Percentiles rank a stretch among this genome's conserved stretches.
These are phyloP conservation scores for Scolopax rusticola DNA, from an alignment of 2,797 vertebrate species.

Conservation along the genomic window DNA sequence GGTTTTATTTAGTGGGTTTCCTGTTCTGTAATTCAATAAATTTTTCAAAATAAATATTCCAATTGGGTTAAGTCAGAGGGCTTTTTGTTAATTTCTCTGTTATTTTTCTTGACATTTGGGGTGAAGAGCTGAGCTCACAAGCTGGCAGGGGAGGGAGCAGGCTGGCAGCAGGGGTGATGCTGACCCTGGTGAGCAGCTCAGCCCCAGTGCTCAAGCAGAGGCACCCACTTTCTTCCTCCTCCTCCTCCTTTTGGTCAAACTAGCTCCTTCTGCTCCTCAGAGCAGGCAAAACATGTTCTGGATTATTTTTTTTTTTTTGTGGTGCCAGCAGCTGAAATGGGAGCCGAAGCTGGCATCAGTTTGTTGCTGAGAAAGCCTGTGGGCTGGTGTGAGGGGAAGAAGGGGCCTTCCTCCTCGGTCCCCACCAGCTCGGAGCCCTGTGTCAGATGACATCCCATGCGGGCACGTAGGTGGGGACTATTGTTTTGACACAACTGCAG, in stretches of 20 bases:
- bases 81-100: conserved; percentile 51
- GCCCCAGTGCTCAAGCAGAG: background rate
- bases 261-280: background rate
- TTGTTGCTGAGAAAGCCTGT: background rate
- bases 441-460: background rate
- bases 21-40: conserved; percentile 72
- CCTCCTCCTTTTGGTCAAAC: background rate
- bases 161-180: background rate
- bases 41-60: conserved; percentile 77
- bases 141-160: background rate
- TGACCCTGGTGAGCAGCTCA: background rate
- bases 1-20: conserved; percentile 75
- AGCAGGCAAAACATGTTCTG: background rate
- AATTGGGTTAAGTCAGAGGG: conserved; percentile 68
- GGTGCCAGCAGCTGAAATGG: background rate
- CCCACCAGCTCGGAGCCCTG: background rate
- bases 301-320: background rate
- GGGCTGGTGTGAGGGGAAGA: background rate
- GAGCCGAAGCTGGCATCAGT: background rate
- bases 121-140: conserved; percentile 3
- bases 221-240: background rate
- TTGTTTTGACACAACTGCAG: background rate
- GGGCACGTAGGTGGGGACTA: background rate
- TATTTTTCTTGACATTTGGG: conserved; percentile 31
- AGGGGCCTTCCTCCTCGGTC: background rate